Conservation (phyloP, 1,140 invertebrate genomes). For the Leptinotarsa lineolata region DNA sequence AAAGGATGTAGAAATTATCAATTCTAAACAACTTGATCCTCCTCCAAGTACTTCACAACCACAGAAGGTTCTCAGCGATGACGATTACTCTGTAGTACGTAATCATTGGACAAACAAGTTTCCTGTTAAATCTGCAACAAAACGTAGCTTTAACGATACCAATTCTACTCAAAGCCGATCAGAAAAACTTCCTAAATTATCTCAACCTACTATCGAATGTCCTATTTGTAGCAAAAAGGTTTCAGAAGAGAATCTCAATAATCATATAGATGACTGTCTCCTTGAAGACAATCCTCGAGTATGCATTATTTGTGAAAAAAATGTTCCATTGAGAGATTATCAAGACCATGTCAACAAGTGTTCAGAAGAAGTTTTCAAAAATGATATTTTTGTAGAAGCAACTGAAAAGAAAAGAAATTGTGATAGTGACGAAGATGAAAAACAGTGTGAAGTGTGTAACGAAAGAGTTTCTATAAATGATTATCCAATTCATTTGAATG, state of each 20-base stretch:
- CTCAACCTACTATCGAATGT: slow-evolving; percentile 55
- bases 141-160: slow-evolving; percentile 12
- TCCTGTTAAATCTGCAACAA: slow-evolving; percentile 27
- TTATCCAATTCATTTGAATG: slow-evolving; percentile 63
- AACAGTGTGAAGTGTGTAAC: slow-evolving; percentile 63
- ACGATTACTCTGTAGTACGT: slow-evolving; percentile 54
- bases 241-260: slow-evolving; percentile 56
- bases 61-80: slow-evolving; percentile 38
- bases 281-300: slow-evolving; percentile 36
- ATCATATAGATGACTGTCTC: slow-evolving; percentile 68
- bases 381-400: slow-evolving; percentile 32
- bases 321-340: slow-evolving; percentile 49
- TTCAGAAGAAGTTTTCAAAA: slow-evolving; percentile 43
- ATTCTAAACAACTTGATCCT: slow-evolving; percentile 40
- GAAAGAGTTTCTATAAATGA: slow-evolving; percentile 49
- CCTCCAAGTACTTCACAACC: not conserved
- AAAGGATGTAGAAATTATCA: slow-evolving; percentile 30
- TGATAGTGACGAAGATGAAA: slow-evolving; percentile 25
- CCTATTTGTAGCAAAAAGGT: slow-evolving; percentile 65
- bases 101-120: slow-evolving; percentile 62
- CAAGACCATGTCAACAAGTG: slow-evolving; percentile 57
- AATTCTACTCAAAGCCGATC: slow-evolving; percentile 23
- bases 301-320: slow-evolving; percentile 51
- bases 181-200: slow-evolving; percentile 35
- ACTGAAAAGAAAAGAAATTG: not conserved